Evolutionary conservation across 2,113 vertebrate genomes (phyloP), one percentile per base, ranked within the genome.

Genomic region (Chaetorhynchus papuensis): DNA sequence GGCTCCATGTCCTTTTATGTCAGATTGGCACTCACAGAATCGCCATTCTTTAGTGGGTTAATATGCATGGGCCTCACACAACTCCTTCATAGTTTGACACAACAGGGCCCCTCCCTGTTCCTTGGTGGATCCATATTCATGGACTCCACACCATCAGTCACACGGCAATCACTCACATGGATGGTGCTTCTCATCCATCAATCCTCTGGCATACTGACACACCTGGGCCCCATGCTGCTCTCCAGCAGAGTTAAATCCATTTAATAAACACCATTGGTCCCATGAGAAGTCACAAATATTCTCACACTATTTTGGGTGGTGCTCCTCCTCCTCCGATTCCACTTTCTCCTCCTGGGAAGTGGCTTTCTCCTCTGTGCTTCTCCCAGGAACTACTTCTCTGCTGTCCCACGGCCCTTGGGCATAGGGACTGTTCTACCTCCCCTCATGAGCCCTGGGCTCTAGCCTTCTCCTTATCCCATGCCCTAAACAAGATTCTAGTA

Each of bases 381-480:
- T 88, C 22, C 37, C 20, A 42, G 37, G 8, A 69, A 6, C 9
- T 22, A 30, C 9, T 5, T 27, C 20, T 52, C 13, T 68, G 33
- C 7, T 63, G 11, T 65, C 31, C 30, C 11, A 47, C 3, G 4
- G 21, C 14, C 16, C 49, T 33, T 47, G 50, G 31, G 12, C 45
- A 35, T 12, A 64, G 24, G 4, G 18, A 45, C 10, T 0, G 0
- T 13, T 3, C 10, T 6, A 75, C 2, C 22, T 75, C 10, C 4
- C 13, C 3, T 61, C 23, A 16, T 28, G 27, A 53, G 27, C 35
- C 27, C 35, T 45, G 39, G 11, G 15, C 9, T 61, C 33, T 11
- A 65, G 8, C 4, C 4, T 8, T 8, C 42, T 95, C 19, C 5
- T 11, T 27, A n/a, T 76, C 13, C 20, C 0, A 0, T 42, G 17